Base-by-base conservation (phyloP, 1,140 invertebrate species). In the Heliothis virescens region DNA sequence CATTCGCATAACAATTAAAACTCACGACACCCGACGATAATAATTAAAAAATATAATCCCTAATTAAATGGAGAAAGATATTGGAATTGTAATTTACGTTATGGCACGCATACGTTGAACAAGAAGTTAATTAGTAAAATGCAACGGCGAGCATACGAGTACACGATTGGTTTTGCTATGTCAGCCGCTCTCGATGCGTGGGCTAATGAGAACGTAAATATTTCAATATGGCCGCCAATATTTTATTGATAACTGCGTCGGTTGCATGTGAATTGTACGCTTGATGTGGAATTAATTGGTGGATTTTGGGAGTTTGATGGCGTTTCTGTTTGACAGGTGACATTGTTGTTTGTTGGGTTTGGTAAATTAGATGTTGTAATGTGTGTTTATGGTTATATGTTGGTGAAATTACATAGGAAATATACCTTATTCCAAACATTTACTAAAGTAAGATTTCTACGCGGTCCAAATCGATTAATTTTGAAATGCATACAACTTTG, bases 121-220 rank as follows among this genome's bases (percentile, higher is more conserved):
- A 82, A 69, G 78, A 69, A 80, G 76, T 84, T 85, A 88, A 88
- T 88, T 88, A 88, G 85, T 69, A 73, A 81, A 85, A 84, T 87
- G 82, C 84, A 84, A 81, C 76, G 34, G 63, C 67, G 62, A 50
- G 16, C 60, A 57, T 18, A 76, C 60, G 62, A 11, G 62, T 3
- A 12, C 62, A 1, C 62, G 80, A 82, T 84, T 84, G 82, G 78
- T 84, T 85, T 82, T 83, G 65, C 60, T 77, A 82, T 78, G 80
- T 85, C 85, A 83, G 76, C 74, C 80, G 71, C 74, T 83, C 82
- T 80, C 80, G 75, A 82, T 83, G 76, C 78, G 34, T 74, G 29
- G 69, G 53, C 83, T 85, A 86, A 87, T 88, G 84, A 85, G 83
- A 77, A 83, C 82, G 82, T 83, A 85, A 88, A 87, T 88, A 84